Evolutionary conservation across 1,140 invertebrate genomes (phyloP), one percentile per base, ranked within the genome.

Genomic region (Magallana gigas): DNA sequence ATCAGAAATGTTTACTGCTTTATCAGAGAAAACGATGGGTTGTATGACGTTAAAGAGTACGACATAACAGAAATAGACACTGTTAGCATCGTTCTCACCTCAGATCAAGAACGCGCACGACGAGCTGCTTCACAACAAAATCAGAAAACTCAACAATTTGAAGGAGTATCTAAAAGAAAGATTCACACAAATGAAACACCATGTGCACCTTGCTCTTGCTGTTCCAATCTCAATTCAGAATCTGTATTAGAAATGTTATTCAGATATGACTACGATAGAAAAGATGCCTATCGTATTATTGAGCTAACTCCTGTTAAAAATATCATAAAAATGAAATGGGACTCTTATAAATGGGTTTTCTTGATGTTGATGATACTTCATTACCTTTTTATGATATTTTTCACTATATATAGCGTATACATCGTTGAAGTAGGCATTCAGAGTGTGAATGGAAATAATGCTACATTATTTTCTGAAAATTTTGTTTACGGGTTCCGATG

Each of bases 21-120:
- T 48, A 80, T 90, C 5, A 89, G 90, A 83, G 87, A 87, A 57
- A 86, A 89, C 58, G 90, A 91, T 71, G 91, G 91, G 8, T 59
- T 91, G 7, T 91, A 89, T 85, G 91, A 91, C 57, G 89, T 91
- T 14, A 90, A 91, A 62, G 68, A 88, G 56, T 91, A 91, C 83
- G 91, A 91, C 57, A n/a, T n/a, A n/a, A n/a, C n/a, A n/a, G n/a
- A n/a, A n/a, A n/a, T n/a, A n/a, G n/a, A n/a, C n/a, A n/a, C 76
- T 68, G 62, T 86, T 29, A 57, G 57, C 58, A 6, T 71, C 18
- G 36, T 71, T 71, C 64, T 7, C 9, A 9, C 64, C 18, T 71
- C 18, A 71, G 36, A n/a, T n/a, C n/a, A 9, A n/a, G 6, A 71
- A 29, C 64, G 64, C 18, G 18, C 23, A 29, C 18, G 18, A 29